Evolutionary conservation across 1,140 invertebrate genomes (phyloP).

Genomic region (Notospermus geniculatus): DNA sequence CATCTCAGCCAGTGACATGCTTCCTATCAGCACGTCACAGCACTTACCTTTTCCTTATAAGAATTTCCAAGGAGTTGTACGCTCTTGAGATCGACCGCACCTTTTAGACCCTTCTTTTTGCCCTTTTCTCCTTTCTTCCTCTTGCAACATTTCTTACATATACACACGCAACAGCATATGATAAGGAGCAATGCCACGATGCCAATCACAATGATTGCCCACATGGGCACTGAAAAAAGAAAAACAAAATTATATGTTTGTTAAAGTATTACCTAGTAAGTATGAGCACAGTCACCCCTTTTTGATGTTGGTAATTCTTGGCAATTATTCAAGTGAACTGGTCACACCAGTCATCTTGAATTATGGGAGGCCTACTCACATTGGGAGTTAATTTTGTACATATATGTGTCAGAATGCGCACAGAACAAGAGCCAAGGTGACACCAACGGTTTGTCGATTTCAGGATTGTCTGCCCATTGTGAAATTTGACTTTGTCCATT

Average conservation of each 20-base stretch:
- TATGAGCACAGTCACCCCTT: not conserved
- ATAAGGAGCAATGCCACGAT: conserved; percentile 65
- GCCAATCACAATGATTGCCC: conserved; percentile 50
- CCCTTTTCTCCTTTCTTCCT: conserved; percentile 86
- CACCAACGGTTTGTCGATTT: no score
- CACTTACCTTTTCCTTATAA: conserved; percentile 88
- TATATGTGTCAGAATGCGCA: no score
- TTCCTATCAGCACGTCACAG: no score
- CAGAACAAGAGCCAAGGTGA: no score
- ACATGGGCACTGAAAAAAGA: conserved; percentile 50
- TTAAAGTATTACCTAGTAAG: conserved; percentile 9
- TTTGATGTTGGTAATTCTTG: no score
- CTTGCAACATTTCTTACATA: conserved; percentile 90
- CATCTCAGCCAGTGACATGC: no score
- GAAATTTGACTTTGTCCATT: no score
- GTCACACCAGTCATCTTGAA: no score
- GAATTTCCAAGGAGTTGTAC: conserved; percentile 92
- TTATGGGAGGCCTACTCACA: no score
- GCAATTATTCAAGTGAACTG: no score
- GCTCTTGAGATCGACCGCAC: conserved; percentile 90
- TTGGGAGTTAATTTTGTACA: no score
- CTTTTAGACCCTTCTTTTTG: conserved; percentile 87
- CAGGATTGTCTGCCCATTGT: no score
- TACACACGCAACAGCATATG: conserved; percentile 86
- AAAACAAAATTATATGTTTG: conserved; percentile 2